A percentile compares a stretch with the other conserved stretches of the same genome.
These are phyloP conservation scores for Phalacrocorax brasilianus DNA, from an alignment of 2,113 vertebrate species.

Conservation along the genomic window DNA sequence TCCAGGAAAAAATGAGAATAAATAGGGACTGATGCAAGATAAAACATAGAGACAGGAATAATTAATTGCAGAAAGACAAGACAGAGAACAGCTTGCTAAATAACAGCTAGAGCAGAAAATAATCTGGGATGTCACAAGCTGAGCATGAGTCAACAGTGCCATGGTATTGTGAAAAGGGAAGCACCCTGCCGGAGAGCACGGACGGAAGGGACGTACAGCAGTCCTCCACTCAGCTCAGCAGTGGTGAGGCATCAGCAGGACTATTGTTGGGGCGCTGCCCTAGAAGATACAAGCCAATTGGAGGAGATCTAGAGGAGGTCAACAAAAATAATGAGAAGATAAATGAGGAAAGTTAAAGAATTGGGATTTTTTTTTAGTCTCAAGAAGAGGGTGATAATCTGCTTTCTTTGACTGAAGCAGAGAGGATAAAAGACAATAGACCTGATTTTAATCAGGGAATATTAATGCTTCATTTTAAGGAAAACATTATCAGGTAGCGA, in stretches of 20 bases:
- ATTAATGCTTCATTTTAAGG: background rate
- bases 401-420: background rate
- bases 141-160: conserved; percentile 24
- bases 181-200: background rate
- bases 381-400: background rate
- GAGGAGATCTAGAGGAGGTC: background rate
- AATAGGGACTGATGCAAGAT: background rate
- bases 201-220: background rate
- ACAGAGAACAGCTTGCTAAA: background rate
- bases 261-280: background rate
- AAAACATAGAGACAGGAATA: background rate
- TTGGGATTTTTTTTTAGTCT: background rate
- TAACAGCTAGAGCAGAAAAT: conserved; percentile 23
- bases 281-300: background rate
- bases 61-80: background rate
- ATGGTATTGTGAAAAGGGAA: conserved; percentile 9
- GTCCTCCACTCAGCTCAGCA: background rate
- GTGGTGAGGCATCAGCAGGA: no score
- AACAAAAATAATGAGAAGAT: background rate
- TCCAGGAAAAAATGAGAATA: background rate
- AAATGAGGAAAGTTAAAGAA: background rate
- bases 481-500: background rate
- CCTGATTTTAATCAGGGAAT: background rate
- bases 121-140: conserved; percentile 29
- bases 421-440: background rate